A percentile compares a stretch with the other conserved stretches of the same genome.
phyloP scores from a whole-genome alignment of 2,888 invertebrate species.

The Masnerella sp. region DNA sequence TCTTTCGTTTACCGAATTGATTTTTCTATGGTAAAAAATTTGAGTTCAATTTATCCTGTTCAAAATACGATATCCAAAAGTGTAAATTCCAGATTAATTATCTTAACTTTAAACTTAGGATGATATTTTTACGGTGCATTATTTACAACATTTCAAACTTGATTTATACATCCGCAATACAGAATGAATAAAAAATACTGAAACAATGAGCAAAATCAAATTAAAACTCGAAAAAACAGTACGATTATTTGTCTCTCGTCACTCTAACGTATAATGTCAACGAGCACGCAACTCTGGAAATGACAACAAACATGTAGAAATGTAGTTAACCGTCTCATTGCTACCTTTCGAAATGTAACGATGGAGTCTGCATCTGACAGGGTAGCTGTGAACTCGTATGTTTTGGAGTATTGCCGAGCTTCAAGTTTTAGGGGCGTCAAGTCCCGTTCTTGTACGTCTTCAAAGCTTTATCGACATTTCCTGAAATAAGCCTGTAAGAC shows the following conservation, averaged over 20 bases:
- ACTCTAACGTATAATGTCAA: conserved; percentile 50
- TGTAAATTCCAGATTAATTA: too few relatives aligned
- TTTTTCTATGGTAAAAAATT: too few relatives aligned
- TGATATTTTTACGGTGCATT: too few relatives aligned
- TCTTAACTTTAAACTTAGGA: too few relatives aligned
- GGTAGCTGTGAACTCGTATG: conserved; percentile 60
- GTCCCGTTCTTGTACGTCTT: conserved; percentile 50
- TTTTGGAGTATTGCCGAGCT: conserved; percentile 55
- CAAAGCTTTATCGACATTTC: conserved; percentile 56
- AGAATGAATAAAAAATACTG: neutral
- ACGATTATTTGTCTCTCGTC: conserved; percentile 36
- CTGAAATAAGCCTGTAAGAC: conserved; percentile 43
- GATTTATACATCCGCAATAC: too few relatives aligned
- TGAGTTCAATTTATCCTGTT: too few relatives aligned
- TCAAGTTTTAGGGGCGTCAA: conserved; percentile 58
- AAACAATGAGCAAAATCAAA: neutral
- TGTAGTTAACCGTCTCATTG: conserved; percentile 77
- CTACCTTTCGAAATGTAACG: conserved; percentile 76
- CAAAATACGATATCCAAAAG: too few relatives aligned
- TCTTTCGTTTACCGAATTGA: too few relatives aligned
- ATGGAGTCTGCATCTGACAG: conserved; percentile 73
- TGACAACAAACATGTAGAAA: conserved; percentile 75
- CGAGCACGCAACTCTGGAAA: conserved; percentile 64
- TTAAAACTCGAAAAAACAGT: neutral
- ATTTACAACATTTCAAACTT: too few relatives aligned